Conservation (phyloP, 2,113 vertebrate species). For the Ctenomys sociabilis region DNA sequence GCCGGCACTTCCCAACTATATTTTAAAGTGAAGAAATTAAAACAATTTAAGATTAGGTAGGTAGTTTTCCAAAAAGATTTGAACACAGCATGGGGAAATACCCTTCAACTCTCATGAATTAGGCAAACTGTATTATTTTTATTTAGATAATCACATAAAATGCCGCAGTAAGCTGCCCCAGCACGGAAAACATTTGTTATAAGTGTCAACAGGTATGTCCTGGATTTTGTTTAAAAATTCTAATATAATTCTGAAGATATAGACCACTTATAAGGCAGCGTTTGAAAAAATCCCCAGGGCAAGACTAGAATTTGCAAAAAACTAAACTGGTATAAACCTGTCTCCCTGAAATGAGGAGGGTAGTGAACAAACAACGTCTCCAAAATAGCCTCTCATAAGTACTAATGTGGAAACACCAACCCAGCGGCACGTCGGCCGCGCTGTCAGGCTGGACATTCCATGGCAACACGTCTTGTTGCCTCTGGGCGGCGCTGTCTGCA, state of each 20-base stretch:
- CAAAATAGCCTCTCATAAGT: not conserved
- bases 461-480: not conserved
- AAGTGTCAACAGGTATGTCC: not conserved
- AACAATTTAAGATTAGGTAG: not conserved
- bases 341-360: not conserved
- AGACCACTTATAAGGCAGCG: not conserved
- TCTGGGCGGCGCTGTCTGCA: slow-evolving; percentile 15
- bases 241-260: not conserved
- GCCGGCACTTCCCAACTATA: not conserved
- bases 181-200: not conserved
- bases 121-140: not conserved
- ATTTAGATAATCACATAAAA: not conserved
- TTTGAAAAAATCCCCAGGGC: not conserved
- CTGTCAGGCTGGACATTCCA: not conserved
- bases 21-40: slow-evolving; percentile 37
- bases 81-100: not conserved
- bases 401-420: not conserved
- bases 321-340: not conserved
- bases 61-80: slow-evolving; percentile 20
- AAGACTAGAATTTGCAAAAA: too few relatives aligned
- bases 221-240: slow-evolving; percentile 7
- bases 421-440: too few relatives aligned
- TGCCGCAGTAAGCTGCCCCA: not conserved
- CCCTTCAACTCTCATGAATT: not conserved
- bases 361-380: not conserved